Base-by-base conservation (phyloP, 2,797 vertebrate species). In the Parauchenoglanis punctatus region DNA sequence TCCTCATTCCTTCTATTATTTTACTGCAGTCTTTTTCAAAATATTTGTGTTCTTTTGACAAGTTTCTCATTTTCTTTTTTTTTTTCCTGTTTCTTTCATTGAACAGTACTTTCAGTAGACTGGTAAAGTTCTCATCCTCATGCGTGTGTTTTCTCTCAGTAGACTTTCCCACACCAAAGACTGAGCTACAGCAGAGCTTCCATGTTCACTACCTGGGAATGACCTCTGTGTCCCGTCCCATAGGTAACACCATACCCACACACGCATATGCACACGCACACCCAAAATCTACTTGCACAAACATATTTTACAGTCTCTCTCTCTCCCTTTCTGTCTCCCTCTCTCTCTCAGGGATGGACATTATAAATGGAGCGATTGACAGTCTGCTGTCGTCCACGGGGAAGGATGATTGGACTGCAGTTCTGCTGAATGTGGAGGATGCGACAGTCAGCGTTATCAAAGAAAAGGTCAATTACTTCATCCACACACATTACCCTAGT, bases 121-220 rank as follows among this genome's bases (percentile, higher is more conserved):
- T 5, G 10, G 59, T 28, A 49, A 49, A 58, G 31, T 46, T 70
- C 65, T 70, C 49, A 68, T 18, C 28, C 28, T 59, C 75, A 54
- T 86, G 15, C 81, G 68, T 80, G 59, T 89, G 65, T 86, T 56
- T 86, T 49, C 85, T 89, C 93, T 93, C 91, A 96, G 95, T 96
- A 98, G 99, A 99, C 95, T 99, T 99, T 91, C 98, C 98, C 89
- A 97, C 97, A 94, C 98, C 98, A 97, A 99, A 99, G 97, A 98
- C 97, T 1, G 98, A 99, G 93, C 88, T 98, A 94, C 98, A 99
- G 59, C 99, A 99, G 96, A 98, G 97, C 94, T 99, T 99, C 92
- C 97, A 97, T 12, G 97, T 99, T 89, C 95, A 97, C 90, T 99
- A 99, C 93, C 87, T 99, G 93, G 99, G 99, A 84, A 96, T 97